Percentiles rank a stretch among this genome's conserved stretches.
Conservation (phyloP, 2,797 vertebrate genomes). For the Gymnothorax reevesii region DNA sequence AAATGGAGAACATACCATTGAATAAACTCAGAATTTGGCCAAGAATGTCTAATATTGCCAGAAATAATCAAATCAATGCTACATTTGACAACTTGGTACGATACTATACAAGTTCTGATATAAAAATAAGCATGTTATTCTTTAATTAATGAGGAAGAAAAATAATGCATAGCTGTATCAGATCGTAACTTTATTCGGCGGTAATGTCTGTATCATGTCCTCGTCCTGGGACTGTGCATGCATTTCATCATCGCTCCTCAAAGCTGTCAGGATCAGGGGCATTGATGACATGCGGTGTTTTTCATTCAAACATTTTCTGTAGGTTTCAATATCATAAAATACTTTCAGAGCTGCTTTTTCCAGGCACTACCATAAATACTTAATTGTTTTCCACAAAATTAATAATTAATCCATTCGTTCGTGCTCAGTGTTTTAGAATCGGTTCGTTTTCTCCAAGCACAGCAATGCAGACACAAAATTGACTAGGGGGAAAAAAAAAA, state of each 20-base stretch:
- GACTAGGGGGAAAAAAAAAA: too few relatives aligned
- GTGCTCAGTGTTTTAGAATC: not conserved
- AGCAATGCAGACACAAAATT: not conserved
- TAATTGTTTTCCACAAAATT: slow-evolving; percentile 11
- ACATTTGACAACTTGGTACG: not conserved
- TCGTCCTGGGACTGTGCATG: slow-evolving; percentile 8
- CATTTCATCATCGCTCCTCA: not conserved
- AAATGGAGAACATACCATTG: not conserved
- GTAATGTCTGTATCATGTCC: slow-evolving; percentile 15
- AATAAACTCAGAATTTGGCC: not conserved
- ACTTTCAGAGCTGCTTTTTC: slow-evolving; percentile 8
- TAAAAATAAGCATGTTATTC: not conserved
- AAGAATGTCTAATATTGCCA: not conserved
- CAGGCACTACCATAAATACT: slow-evolving; percentile 19
- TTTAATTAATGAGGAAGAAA: slow-evolving; percentile 1
- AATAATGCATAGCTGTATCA: not conserved
- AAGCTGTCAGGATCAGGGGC: not conserved
- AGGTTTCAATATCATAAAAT: slow-evolving; percentile 14
- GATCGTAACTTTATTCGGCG: slow-evolving; percentile 19
- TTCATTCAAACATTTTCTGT: slow-evolving; percentile 8
- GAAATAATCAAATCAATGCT: not conserved
- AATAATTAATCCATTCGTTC: slow-evolving; percentile 10
- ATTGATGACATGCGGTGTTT: slow-evolving; percentile 11
- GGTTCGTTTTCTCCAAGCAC: not conserved
- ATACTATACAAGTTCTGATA: not conserved